Percentiles rank a stretch among this genome's conserved stretches.
Evolutionary conservation across 2,797 vertebrate genomes (phyloP).

Genomic region (Adelosebastes latens): DNA sequence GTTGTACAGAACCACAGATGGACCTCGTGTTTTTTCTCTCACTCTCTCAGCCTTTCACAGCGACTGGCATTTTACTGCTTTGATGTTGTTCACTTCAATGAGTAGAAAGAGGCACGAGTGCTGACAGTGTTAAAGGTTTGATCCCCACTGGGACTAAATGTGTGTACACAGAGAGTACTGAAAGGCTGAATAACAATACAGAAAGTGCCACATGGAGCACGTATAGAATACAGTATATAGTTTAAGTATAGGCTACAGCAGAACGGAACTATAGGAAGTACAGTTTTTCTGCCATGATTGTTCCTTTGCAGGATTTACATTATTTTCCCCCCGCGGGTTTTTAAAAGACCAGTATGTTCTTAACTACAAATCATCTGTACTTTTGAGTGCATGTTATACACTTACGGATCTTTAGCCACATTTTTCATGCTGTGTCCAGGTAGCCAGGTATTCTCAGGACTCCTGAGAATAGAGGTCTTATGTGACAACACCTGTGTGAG

Average conservation of each 20-base stretch:
- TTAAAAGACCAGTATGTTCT: neutral
- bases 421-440: neutral
- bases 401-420: neutral
- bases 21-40: conserved; percentile 17
- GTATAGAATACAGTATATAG: neutral
- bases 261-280: neutral
- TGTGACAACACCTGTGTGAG: no score
- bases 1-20: conserved; percentile 41
- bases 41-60: conserved; percentile 29
- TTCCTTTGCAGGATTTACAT: no score
- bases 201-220: neutral
- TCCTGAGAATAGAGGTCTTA: no score
- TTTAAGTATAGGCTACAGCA: neutral
- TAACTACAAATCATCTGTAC: neutral
- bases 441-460: neutral
- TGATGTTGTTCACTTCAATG: conserved; percentile 15
- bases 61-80: conserved; percentile 21
- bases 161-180: neutral
- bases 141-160: conserved; percentile 6
- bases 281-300: neutral
- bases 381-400: neutral
- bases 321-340: no score
- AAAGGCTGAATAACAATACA: conserved; percentile 1
- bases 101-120: neutral
- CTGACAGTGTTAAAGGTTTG: neutral